A percentile compares a stretch with the other conserved stretches of the same genome.
These are phyloP conservation scores for Phalacrocorax aristotelis DNA, from an alignment of 2,113 vertebrate species.

Conservation along the genomic window DNA sequence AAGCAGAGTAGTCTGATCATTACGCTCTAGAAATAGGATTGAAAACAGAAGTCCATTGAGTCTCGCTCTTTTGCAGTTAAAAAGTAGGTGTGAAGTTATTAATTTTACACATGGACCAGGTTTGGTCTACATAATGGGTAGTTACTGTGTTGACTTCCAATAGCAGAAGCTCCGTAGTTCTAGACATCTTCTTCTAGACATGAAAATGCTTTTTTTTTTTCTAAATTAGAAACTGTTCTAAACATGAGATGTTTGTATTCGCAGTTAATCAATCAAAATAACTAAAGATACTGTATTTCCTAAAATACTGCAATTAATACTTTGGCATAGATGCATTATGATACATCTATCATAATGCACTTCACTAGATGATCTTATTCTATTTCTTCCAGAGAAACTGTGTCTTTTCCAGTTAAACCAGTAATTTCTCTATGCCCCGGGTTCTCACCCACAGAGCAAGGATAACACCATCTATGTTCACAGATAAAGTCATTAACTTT, in stretches of 20 bases:
- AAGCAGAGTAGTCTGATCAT: background rate
- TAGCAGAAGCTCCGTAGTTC: background rate
- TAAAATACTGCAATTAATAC: background rate
- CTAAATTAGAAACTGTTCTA: background rate
- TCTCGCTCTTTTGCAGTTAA: background rate
- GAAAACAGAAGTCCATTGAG: background rate
- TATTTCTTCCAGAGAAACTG: background rate
- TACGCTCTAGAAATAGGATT: background rate
- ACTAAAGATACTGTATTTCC: background rate
- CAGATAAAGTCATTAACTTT: background rate
- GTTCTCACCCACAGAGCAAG: background rate
- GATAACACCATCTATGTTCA: background rate
- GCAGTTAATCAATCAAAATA: background rate
- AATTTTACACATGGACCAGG: fast-evolving
- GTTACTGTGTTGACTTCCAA: background rate
- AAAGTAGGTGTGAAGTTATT: background rate
- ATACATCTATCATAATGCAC: background rate
- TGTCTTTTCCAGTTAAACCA: background rate
- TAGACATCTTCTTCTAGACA: background rate
- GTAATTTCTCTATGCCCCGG: background rate
- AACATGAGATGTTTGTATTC: background rate
- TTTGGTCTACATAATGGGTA: background rate
- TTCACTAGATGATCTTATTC: background rate
- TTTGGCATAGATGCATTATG: background rate
- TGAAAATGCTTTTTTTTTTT: background rate